Base-by-base conservation (phyloP, 2,888 invertebrate genomes). In the Phortica magna region DNA sequence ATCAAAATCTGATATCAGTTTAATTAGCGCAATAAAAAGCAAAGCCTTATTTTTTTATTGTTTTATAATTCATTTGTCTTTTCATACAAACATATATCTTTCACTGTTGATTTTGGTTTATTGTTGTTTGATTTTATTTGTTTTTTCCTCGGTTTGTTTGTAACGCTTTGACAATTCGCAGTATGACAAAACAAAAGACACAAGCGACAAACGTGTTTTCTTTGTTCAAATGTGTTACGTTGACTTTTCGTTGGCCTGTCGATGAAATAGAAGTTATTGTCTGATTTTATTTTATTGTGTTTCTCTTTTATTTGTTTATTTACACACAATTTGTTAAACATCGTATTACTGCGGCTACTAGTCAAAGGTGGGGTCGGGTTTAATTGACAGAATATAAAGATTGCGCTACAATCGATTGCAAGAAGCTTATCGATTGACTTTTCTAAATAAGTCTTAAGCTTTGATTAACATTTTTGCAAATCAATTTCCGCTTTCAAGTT, bases 131-230 rank as follows among this genome's bases (percentile, higher is more conserved):
- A 78, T 80, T 75, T 76, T 76, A 61, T 67, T 7, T 10, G 1
- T 75, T 43, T 31, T 68, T 14, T 78, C n/a, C n/a, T 73, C 75
- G 65, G 31, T 74, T 78, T 74, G 61, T 72, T 80, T 78, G 67
- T 72, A 68, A 78, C 61, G 68, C 75, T 55, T 71, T 71, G 70
- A 71, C 55, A 70, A 12, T 14, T 61, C 59, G 74, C 42, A 75
- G 39, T 72, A 75, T 76, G 79, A 61, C 85, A 80, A 83, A 79
- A 88, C 87, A 81, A 88, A 89, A 87, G 88, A 88, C 84, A 85
- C 82, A 83, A 82, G 81, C 86, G 79, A 84, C 88, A 83, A 89
- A 85, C 89, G 80, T 78, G 82, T 80, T 83, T 79, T 80, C 55
- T 57, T 57, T 72, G 43, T 72, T 73, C 53, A 53, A 19, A 64